Conservation (phyloP, 2,888 invertebrate genomes). For the Perdita meconis region DNA sequence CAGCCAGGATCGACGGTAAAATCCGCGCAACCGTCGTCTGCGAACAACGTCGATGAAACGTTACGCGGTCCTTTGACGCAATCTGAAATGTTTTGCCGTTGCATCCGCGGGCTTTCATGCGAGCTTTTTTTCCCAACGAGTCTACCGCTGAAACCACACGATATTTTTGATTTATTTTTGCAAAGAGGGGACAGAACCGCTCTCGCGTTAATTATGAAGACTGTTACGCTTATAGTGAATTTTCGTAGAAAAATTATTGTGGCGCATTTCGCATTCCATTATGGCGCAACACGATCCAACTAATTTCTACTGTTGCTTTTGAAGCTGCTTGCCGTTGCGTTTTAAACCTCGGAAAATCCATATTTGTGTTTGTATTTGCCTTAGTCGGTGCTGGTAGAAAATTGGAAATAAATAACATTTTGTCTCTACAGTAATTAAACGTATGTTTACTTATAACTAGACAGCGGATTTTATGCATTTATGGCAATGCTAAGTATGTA, state of each 20-base stretch:
- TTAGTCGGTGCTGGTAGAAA: not conserved
- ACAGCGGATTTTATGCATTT: too few relatives aligned
- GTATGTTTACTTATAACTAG: too few relatives aligned
- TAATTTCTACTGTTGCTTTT: not conserved
- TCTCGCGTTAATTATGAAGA: constrained; percentile 1
- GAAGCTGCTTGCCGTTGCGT: not conserved
- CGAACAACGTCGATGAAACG: constrained; percentile 42
- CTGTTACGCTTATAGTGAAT: not conserved
- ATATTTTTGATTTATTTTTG: not conserved
- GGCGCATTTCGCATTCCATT: not conserved
- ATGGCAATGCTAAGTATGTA: too few relatives aligned
- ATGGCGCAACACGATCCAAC: not conserved
- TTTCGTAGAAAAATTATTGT: not conserved
- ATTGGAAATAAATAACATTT: too few relatives aligned
- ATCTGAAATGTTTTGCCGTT: not conserved
- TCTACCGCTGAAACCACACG: too few relatives aligned
- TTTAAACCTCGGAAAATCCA: not conserved
- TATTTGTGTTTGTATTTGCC: not conserved
- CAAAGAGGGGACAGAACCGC: not conserved
- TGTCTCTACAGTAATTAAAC: too few relatives aligned
- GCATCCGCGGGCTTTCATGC: not conserved
- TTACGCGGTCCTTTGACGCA: constrained; percentile 36
- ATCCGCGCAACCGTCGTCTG: constrained; percentile 17
- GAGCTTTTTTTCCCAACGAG: constrained; percentile 5
- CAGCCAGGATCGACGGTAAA: constrained; percentile 3